phyloP scores from a whole-genome alignment of 2,797 vertebrate species.

The Euthynnus affinis region DNA sequence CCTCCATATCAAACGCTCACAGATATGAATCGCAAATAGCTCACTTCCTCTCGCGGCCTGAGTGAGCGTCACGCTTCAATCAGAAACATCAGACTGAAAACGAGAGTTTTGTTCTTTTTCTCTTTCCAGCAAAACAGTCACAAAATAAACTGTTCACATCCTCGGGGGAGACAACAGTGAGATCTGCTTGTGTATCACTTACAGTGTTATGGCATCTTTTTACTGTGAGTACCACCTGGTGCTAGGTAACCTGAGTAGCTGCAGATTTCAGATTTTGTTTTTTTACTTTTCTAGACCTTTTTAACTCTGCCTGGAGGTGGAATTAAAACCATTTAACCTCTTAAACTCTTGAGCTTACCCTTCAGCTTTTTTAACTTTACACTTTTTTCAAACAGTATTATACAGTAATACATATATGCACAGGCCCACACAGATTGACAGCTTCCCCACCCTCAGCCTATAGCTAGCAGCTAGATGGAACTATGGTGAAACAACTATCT shows the following conservation, averaged over 20 bases:
- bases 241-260: conserved; percentile 2
- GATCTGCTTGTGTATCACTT: conserved; percentile 12
- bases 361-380: neutral
- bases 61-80: conserved; percentile 50
- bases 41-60: conserved; percentile 29
- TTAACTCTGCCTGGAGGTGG: conserved; percentile 12
- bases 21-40: conserved; percentile 54
- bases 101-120: conserved; percentile 25
- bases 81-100: conserved; percentile 25
- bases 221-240: neutral
- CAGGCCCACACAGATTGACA: no score
- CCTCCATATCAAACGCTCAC: conserved; percentile 37
- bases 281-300: conserved; percentile 1
- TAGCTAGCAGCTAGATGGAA: no score
- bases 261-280: neutral
- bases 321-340: conserved; percentile 33
- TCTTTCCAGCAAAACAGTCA: conserved; percentile 16
- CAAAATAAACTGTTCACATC: conserved; percentile 18
- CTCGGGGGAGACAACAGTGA: conserved; percentile 17
- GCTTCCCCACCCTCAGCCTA: no score
- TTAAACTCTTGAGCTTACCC: conserved; percentile 3
- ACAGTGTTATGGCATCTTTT: neutral
- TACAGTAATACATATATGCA: no score
- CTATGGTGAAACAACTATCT: no score
- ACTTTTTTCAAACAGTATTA: neutral